Percentiles rank a stretch among this genome's conserved stretches.
These are phyloP conservation scores for Coremacera marginata DNA, from an alignment of 2,888 invertebrate species.

Conservation along the genomic window DNA sequence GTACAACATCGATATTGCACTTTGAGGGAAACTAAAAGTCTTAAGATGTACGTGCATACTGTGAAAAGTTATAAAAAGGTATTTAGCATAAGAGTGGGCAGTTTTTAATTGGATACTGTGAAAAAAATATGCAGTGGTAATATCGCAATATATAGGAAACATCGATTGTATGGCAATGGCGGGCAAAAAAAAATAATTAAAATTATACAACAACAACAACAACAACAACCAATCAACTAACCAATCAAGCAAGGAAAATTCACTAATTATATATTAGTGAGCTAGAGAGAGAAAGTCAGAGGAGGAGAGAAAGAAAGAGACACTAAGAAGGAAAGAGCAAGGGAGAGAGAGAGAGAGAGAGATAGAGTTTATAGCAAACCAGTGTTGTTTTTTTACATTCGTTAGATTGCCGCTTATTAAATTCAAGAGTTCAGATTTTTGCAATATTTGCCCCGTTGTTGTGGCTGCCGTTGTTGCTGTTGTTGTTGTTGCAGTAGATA, in stretches of 20 bases:
- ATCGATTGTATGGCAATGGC: not conserved
- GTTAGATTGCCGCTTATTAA: slow-evolving; percentile 59
- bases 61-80: not conserved
- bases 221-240: slow-evolving; percentile 15
- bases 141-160: too few relatives aligned
- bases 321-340: not conserved
- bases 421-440: slow-evolving; percentile 54
- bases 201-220: not conserved
- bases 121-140: too few relatives aligned
- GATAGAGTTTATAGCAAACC: slow-evolving; percentile 55
- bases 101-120: too few relatives aligned
- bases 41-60: too few relatives aligned
- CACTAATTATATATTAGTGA: not conserved
- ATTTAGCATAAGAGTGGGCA: too few relatives aligned
- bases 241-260: not conserved
- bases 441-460: slow-evolving; percentile 46
- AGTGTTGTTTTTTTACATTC: slow-evolving; percentile 59
- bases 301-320: not conserved
- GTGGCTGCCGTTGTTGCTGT: slow-evolving; percentile 47
- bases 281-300: slow-evolving; percentile 14
- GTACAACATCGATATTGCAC: not conserved
- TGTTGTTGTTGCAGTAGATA: slow-evolving; percentile 46
- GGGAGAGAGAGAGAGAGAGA: not conserved
- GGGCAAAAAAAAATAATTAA: not conserved
- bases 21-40: not conserved